A percentile compares a stretch with the other conserved stretches of the same genome.
Evolutionary conservation across 2,113 vertebrate species (phyloP).

Genomic region (Corythornis madagascariensis): DNA sequence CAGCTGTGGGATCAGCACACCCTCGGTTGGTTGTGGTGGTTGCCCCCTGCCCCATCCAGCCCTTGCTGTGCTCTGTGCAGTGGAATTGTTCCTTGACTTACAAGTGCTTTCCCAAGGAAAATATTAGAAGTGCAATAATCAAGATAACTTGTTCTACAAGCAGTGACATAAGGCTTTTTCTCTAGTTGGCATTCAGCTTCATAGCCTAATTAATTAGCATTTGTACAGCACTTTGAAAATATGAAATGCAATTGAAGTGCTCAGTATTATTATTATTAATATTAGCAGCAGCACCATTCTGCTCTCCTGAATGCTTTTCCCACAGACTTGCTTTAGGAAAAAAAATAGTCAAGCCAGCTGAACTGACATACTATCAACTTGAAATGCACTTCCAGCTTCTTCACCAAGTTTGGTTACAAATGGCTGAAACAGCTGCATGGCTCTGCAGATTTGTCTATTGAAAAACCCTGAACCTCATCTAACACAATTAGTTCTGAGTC

Average conservation of each 20-base stretch:
- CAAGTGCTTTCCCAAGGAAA: background rate
- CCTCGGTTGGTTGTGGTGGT: background rate
- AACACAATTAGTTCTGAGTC: slow-evolving; percentile 17
- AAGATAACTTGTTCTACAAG: slow-evolving; percentile 44
- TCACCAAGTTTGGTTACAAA: slow-evolving; percentile 36
- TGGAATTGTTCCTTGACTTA: background rate
- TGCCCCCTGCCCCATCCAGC: background rate
- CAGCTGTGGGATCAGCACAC: background rate
- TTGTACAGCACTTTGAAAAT: slow-evolving; percentile 47
- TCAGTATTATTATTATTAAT: slow-evolving; percentile 57
- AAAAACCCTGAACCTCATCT: background rate
- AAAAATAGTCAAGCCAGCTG: background rate
- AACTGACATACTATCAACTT: background rate
- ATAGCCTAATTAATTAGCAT: slow-evolving; percentile 56
- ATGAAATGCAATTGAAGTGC: slow-evolving; percentile 42
- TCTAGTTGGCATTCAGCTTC: slow-evolving; percentile 34
- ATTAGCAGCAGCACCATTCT: slow-evolving; percentile 39
- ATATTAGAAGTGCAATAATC: slow-evolving; percentile 14
- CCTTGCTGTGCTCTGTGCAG: background rate
- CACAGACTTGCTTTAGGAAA: slow-evolving; percentile 5
- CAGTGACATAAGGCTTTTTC: background rate
- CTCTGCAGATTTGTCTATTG: background rate
- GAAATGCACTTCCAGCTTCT: slow-evolving; percentile 10
- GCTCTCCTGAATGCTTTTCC: slow-evolving; percentile 33
- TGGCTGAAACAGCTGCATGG: slow-evolving; percentile 11